Conservation (phyloP, 2,797 vertebrate genomes). For the Clamator glandarius region DNA sequence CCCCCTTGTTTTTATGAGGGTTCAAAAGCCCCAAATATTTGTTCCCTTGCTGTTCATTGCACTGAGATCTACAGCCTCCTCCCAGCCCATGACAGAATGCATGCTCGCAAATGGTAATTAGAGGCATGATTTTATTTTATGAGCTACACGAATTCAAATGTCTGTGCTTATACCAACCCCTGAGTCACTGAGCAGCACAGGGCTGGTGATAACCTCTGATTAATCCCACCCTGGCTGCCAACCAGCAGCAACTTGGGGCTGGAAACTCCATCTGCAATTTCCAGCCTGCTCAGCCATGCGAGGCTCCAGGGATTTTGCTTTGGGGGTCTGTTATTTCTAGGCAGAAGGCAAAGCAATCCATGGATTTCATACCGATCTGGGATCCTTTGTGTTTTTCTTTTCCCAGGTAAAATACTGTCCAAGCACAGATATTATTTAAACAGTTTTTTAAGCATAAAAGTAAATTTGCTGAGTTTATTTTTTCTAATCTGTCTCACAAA, state of each 20-base stretch:
- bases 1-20: neutral
- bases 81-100: neutral
- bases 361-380: neutral
- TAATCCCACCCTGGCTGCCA: neutral
- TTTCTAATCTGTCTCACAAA: neutral
- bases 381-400: neutral
- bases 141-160: neutral
- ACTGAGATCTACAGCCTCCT: neutral
- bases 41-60: neutral
- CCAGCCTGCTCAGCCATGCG: neutral
- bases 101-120: neutral
- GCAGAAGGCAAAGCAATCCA: neutral
- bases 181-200: neutral
- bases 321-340: neutral
- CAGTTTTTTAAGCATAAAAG: neutral
- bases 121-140: neutral
- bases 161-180: neutral
- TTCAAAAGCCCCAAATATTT: neutral
- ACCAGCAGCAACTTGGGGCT: neutral
- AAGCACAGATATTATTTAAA: neutral
- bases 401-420: neutral
- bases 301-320: fast-evolving
- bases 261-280: neutral
- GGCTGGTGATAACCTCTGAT: neutral
- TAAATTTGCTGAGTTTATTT: neutral